Percentiles rank a stretch among this genome's conserved stretches.
Conservation (phyloP, 64 coral and sea anemone species). For the Stichodactyla helianthus region DNA sequence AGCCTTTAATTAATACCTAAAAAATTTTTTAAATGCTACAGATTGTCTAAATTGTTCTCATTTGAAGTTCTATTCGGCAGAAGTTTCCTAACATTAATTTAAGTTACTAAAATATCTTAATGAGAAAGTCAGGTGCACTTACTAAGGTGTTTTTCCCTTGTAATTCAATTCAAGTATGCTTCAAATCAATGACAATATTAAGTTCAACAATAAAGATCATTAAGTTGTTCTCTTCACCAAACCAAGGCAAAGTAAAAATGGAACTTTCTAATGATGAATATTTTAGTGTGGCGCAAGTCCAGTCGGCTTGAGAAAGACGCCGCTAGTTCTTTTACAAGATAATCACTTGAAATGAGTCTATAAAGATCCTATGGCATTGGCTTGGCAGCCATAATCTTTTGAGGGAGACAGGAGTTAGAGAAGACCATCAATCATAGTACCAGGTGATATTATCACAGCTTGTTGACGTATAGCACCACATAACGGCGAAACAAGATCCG, state of each 20-base stretch:
- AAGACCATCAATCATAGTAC: background rate
- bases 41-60: background rate
- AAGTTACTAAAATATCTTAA: too few species aligned
- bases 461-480: background rate
- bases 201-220: too few species aligned
- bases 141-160: too few species aligned
- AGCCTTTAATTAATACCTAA: too few species aligned
- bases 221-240: too few species aligned
- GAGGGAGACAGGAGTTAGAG: background rate
- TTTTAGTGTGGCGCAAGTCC: background rate
- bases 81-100: too few species aligned
- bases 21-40: too few species aligned
- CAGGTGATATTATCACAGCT: background rate
- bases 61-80: too few species aligned
- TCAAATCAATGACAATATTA: too few species aligned
- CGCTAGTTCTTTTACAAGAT: background rate
- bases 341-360: background rate
- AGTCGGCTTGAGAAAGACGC: background rate
- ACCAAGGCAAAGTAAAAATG: background rate
- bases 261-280: background rate
- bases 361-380: background rate
- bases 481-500: background rate
- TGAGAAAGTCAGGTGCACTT: too few species aligned
- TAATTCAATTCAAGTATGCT: too few species aligned
- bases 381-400: background rate